Percentiles rank a stretch among this genome's conserved stretches.
Evolutionary conservation across 1,140 invertebrate genomes (phyloP).

Genomic region (Neodiprion lecontei): DNA sequence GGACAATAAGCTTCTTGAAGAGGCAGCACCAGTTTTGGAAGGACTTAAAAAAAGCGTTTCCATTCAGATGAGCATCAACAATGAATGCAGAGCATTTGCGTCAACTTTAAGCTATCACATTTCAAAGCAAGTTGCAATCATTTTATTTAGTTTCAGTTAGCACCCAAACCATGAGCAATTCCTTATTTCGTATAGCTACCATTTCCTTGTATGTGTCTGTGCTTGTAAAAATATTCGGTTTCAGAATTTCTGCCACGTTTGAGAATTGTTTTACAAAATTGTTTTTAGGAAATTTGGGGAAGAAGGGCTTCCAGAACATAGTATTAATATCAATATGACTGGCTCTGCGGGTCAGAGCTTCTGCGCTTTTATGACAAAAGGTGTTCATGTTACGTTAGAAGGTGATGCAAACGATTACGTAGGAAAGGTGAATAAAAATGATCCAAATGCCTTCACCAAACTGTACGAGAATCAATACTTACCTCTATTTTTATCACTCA

Average conservation of each 20-base stretch:
- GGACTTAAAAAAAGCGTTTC: slow-evolving; percentile 72
- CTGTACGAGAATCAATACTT: background rate
- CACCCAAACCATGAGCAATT: background rate
- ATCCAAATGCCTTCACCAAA: background rate
- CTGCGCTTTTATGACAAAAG: slow-evolving; percentile 95
- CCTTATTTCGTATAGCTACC: background rate
- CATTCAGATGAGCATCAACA: slow-evolving; percentile 85
- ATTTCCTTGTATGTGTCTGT: background rate
- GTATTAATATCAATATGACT: slow-evolving; percentile 85
- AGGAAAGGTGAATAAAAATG: slow-evolving; percentile 62
- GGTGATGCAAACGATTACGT: slow-evolving; percentile 99
- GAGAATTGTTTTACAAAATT: slow-evolving; percentile 16
- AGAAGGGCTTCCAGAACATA: slow-evolving; percentile 82
- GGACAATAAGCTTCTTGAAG: slow-evolving; percentile 85
- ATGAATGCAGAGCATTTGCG: slow-evolving; percentile 92
- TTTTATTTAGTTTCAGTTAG: slow-evolving; percentile 20
- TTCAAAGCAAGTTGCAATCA: slow-evolving; percentile 74
- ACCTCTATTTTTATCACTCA: slow-evolving; percentile 27
- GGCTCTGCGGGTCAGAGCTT: slow-evolving; percentile 99
- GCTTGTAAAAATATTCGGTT: background rate
- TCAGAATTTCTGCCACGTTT: slow-evolving; percentile 8
- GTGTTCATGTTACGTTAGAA: slow-evolving; percentile 89
- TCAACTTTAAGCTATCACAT: slow-evolving; percentile 95
- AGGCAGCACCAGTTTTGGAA: slow-evolving; percentile 77
- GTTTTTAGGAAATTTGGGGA: slow-evolving; percentile 84